These are phyloP conservation scores for Solenopsis invicta DNA, from an alignment of 1,140 invertebrate genomes.

Conservation along the genomic window DNA sequence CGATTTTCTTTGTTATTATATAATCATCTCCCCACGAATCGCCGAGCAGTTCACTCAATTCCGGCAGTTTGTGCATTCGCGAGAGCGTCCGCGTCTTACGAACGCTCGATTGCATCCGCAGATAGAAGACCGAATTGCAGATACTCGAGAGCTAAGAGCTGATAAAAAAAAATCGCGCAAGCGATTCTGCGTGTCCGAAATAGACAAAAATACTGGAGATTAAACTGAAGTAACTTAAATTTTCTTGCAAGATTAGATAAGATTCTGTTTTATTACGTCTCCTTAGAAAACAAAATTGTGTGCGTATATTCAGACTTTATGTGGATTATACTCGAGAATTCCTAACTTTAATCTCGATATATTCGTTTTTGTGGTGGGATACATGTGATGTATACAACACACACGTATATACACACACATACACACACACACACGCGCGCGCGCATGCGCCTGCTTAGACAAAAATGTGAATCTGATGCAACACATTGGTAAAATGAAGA, in stretches of 20 bases:
- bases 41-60: slow-evolving; percentile 64
- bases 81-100: slow-evolving; percentile 21
- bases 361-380: neutral
- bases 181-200: neutral
- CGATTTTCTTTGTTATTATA: slow-evolving; percentile 59
- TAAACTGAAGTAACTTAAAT: neutral
- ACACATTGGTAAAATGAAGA: slow-evolving; percentile 2
- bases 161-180: neutral
- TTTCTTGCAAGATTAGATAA: neutral
- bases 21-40: slow-evolving; percentile 23
- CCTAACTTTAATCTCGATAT: neutral
- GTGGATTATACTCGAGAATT: neutral
- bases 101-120: slow-evolving; percentile 33
- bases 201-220: neutral
- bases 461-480: slow-evolving; percentile 14
- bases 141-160: neutral
- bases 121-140: neutral
- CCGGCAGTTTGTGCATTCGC: slow-evolving; percentile 60
- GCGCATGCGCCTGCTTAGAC: too few species aligned
- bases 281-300: neutral
- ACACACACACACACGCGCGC: too few species aligned
- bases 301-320: neutral
- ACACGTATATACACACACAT: neutral
- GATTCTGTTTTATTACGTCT: neutral
- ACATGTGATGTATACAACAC: neutral